Evolutionary conservation across 2,888 invertebrate genomes (phyloP).

Genomic region (Leptarthrus brevirostris): DNA sequence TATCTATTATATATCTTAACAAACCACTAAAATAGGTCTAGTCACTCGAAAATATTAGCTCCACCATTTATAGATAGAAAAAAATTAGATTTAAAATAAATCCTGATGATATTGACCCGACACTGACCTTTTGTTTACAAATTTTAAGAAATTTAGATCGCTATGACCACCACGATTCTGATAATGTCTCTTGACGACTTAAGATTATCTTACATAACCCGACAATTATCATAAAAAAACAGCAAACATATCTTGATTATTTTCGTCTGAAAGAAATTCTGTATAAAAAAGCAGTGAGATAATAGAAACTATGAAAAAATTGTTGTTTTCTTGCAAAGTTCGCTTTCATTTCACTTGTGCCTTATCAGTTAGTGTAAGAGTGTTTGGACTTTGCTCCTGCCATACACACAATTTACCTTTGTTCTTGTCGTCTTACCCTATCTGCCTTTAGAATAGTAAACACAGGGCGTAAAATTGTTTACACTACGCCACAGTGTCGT

Average conservation of each 20-base stretch:
- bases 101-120: too few relatives aligned
- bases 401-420: conserved; percentile 18
- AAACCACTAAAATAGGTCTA: too few relatives aligned
- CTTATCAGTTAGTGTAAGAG: too few relatives aligned
- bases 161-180: neutral
- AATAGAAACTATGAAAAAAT: neutral
- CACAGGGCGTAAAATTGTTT: conserved; percentile 15
- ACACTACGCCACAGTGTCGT: conserved; percentile 13
- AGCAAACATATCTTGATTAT: neutral
- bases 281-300: neutral
- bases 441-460: conserved; percentile 23
- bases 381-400: conserved; percentile 6
- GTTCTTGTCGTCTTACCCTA: conserved; percentile 17
- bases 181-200: neutral
- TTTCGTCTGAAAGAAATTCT: neutral
- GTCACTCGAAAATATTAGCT: too few relatives aligned
- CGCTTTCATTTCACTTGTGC: too few relatives aligned
- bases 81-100: too few relatives aligned
- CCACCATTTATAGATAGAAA: too few relatives aligned
- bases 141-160: neutral
- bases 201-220: neutral
- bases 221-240: neutral
- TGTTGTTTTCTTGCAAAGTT: neutral
- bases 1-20: too few relatives aligned
- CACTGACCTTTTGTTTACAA: neutral